A percentile compares a stretch with the other conserved stretches of the same genome.
These are phyloP conservation scores for Orussus abietinus DNA, from an alignment of 1,140 invertebrate species.

Conservation along the genomic window DNA sequence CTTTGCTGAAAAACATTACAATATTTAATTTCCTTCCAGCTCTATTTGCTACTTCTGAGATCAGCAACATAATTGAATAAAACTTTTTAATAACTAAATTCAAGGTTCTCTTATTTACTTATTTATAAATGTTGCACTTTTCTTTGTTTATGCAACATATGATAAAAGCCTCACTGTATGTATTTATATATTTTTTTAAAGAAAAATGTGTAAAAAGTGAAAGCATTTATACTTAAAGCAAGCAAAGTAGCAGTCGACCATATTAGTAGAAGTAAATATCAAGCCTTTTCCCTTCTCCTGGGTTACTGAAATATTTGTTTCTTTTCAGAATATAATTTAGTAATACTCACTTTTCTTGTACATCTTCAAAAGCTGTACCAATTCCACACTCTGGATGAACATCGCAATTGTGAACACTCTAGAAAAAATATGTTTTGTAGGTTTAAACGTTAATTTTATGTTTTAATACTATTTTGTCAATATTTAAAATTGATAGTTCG, in stretches of 20 bases:
- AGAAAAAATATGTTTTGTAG: constrained; percentile 14
- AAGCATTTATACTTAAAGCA: constrained; percentile 2
- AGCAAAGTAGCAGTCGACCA: constrained; percentile 28
- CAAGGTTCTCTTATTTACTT: too few species aligned
- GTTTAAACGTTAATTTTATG: not conserved
- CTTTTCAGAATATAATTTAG: too few species aligned
- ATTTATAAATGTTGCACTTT: too few species aligned
- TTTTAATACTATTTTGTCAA: not conserved
- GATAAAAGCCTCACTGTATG: too few species aligned
- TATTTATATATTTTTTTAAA: too few species aligned
- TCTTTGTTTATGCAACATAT: too few species aligned
- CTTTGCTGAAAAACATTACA: constrained; percentile 15
- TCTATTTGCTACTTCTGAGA: too few species aligned
- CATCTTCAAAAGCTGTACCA: constrained; percentile 56
- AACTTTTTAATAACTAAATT: too few species aligned
- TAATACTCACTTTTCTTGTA: constrained; percentile 61
- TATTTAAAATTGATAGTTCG: not conserved
- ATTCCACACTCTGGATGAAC: constrained; percentile 58
- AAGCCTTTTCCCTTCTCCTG: constrained; percentile 23
- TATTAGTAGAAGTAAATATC: constrained; percentile 30
- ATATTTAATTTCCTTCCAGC: too few species aligned
- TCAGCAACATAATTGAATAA: too few species aligned
- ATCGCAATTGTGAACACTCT: constrained; percentile 59
- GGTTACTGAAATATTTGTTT: too few species aligned
- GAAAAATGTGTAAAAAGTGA: too few species aligned